Evolutionary conservation across 2,113 vertebrate genomes (phyloP), one percentile per base, ranked within the genome.

Genomic region (Corvus moneduloides): DNA sequence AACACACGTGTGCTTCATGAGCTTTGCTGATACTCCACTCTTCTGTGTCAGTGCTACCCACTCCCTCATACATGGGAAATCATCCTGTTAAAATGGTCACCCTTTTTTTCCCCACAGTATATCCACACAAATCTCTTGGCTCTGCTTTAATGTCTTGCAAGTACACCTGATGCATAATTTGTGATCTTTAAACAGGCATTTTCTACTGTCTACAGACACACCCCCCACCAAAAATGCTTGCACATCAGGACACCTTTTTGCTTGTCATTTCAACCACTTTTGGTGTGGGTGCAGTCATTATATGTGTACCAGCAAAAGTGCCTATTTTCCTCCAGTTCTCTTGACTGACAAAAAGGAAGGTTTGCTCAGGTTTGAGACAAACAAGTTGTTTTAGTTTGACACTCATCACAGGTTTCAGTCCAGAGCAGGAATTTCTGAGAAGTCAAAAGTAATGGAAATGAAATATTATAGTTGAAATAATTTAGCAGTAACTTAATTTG

Each of bases 1-100:
- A 62, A 6, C 63, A 24, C 1, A 5, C 22, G 6, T 10, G 23
- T 1, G 1, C 58, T 63, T 51, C 14, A 2, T n/a, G 61, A 78
- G 33, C 52, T 75, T 55, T 74, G 17, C 48, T 54, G 28, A 19
- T 49, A 7, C 51, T 84, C 3, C 1, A 18, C 28, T 28, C 59
- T 84, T 35, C 56, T 20, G 6, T 63, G 80, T 51, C 39, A 55
- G 37, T 46, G 63, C 46, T 58, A 58, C 55, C 43, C n/a, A 16
- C 26, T 67, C n/a, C 46, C 28, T 63, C n/a, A 6, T 4, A 5
- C 1, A 12, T 33, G 18, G 58, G 58, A 83, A 64, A 43, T 52
- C 39, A 76, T 24, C 49, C 32, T 15, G 5, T 79, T 55, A 41
- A 68, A 85, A 35, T 21, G 21, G 7, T 35, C 48, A 27, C 51